phyloP scores from a whole-genome alignment of 2,888 invertebrate genomes.

The Tolmerus cingulatus region DNA sequence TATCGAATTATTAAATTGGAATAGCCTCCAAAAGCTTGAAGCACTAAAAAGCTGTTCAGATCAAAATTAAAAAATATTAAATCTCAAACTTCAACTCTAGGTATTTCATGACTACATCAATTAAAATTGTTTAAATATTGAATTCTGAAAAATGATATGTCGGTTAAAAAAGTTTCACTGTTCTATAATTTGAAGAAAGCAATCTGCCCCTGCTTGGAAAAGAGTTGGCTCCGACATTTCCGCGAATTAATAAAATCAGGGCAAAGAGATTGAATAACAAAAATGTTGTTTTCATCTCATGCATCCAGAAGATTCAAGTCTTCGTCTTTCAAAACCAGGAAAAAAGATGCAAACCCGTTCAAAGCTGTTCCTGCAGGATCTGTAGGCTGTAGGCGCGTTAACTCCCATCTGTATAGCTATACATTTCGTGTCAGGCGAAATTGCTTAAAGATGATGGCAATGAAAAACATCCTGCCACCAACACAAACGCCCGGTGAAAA shows the following conservation, averaged over 20 bases:
- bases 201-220: too few species aligned
- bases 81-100: too few species aligned
- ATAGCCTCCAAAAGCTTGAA: not conserved
- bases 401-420: not conserved
- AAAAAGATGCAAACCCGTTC: not conserved
- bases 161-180: not conserved
- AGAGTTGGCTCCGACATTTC: not conserved
- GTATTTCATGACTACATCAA: too few species aligned
- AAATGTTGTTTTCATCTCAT: not conserved
- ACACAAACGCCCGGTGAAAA: not conserved
- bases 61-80: too few species aligned
- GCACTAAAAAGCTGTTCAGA: not conserved
- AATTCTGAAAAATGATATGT: too few species aligned
- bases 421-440: slow-evolving; percentile 36
- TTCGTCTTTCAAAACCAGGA: not conserved
- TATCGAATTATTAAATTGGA: not conserved
- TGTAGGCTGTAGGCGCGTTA: slow-evolving; percentile 16
- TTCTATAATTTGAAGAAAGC: not conserved
- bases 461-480: slow-evolving; percentile 41
- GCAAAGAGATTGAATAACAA: not conserved
- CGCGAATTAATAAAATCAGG: not conserved
- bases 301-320: not conserved
- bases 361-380: not conserved
- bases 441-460: slow-evolving; percentile 42
- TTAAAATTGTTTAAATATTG: too few species aligned